Base-by-base conservation (phyloP, 37 sponge, comb jelly and placozoan species). In the Lycopodina hypogea region DNA sequence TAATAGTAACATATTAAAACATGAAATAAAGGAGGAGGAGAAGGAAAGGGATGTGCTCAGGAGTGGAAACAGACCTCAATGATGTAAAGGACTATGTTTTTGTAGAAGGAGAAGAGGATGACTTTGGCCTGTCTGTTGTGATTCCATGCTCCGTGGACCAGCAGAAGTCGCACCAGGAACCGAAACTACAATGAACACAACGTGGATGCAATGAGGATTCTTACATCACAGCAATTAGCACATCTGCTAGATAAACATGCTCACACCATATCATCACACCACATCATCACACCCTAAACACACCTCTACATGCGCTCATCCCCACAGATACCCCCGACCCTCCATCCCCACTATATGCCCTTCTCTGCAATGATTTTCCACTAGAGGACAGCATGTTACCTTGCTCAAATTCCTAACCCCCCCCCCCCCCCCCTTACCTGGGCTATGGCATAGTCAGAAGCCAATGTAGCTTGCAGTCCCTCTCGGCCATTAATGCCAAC, bases 61-160 rank as follows among this genome's bases (percentile, higher is more conserved):
- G 60, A 28, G 12, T 59, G 28, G 28, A 59, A 59, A 12, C 9
- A 45, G 48, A 93, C 93, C 89, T 93, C 83, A 51, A 88, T 85
- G 32, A 88, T 67, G 45, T 93, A 93, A 50, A 93, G 79, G 45
- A 72, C 62, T 33, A 93, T 93, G 96, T 96, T 96, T 87, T 92
- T 93, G 82, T 96, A 96, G 83, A 96, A 96, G 77, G 86, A 93
- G 79, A 87, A 96, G 72, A 96, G 75, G 38, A 90, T 88, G 73
- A 92, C 81, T 15, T 71, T 76, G 24, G 89, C 81, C 55, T 85
- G 84, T 62, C 96, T 78, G 23, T 81, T 87, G 78, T 93, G 90
- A 76, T 81, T 92, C 96, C 96, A 96, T 3, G 77, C 84, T 37
- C 96, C 96, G 68, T 96, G 96, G 1, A 96, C 93, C 70, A 96